Base-by-base conservation (phyloP, 1,140 invertebrate species). In the Danaus melanippus region DNA sequence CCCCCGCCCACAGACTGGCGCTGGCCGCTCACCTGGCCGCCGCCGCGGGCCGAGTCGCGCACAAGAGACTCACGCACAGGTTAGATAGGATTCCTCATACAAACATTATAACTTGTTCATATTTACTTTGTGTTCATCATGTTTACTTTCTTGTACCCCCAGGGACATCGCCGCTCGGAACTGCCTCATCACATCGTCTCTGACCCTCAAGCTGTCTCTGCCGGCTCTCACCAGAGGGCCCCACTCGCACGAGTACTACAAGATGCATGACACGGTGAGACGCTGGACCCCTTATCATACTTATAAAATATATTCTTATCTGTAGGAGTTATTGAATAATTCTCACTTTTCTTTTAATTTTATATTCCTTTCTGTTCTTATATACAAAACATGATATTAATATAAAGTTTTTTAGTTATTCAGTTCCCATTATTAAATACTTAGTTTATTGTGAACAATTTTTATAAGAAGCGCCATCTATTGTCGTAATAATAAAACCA, bases 91-190 rank as follows among this genome's bases (percentile, higher is more conserved):
- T 32, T 3, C 2, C 5, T 32, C 21, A 32, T 32, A 32, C 7
- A 7, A 32, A 32, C 2, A 32, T 32, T 5, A 5, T 7, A 3
- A 32, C 21, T 32, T 32, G 2, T 7, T 32, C 21, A 32, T 32
- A 32, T 15, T 15, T 15, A 15, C 15, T 15, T 15, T 15, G 1
- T 3, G 15, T 15, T 1, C 15, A 15, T 15, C 3, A 15, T 15
- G 1, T 3, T 15, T 1, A 15, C 15, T 3, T 3, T 15, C 15
- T 1, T 15, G 1, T 15, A 1, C 1, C 3, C 15, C 15, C 74
- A 89, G 90, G 68, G 97, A 99, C 84, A 88, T 99, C 55, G 96
- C 97, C 6, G 93, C 97, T 0, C 90, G 97, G n/a, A 99, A 99
- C 79, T 96, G 97, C 74, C 84, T 97, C 11, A 92, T 98, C 45